phyloP scores from a whole-genome alignment of 1,140 invertebrate species.

The Paramacrobiotus metropolitanus region DNA sequence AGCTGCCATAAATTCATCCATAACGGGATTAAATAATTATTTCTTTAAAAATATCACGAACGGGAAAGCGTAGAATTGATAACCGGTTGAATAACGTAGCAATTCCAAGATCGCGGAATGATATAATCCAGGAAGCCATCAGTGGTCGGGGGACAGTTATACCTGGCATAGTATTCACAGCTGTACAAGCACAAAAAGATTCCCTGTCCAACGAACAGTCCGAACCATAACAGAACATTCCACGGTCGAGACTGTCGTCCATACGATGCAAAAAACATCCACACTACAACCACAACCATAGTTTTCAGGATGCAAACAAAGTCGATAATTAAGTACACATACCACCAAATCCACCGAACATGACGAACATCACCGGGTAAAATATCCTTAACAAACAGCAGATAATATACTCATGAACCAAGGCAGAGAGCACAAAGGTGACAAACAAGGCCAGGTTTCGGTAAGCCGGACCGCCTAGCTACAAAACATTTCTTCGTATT shows the following conservation, averaged over 20 bases:
- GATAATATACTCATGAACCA: slow-evolving; percentile 64
- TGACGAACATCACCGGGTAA: slow-evolving; percentile 53
- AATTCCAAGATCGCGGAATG: slow-evolving; percentile 1
- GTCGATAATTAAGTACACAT: slow-evolving; percentile 4
- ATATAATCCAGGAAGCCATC: neutral
- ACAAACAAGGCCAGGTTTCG: slow-evolving; percentile 23
- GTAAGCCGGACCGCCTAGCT: slow-evolving; percentile 8
- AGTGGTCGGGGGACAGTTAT: slow-evolving; percentile 36
- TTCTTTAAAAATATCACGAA: too few relatives aligned
- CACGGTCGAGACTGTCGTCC: slow-evolving; percentile 26
- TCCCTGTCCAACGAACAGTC: slow-evolving; percentile 47
- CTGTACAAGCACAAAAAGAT: slow-evolving; percentile 47
- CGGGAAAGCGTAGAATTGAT: neutral
- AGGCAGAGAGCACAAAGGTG: slow-evolving; percentile 35
- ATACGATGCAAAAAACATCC: slow-evolving; percentile 28
- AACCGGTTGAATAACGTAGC: slow-evolving; percentile 2
- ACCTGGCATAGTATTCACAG: slow-evolving; percentile 57
- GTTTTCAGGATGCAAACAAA: neutral
- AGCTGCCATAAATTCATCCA: too few relatives aligned
- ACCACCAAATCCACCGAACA: slow-evolving; percentile 24
- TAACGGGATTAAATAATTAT: too few relatives aligned
- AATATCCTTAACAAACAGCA: slow-evolving; percentile 52
- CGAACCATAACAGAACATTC: slow-evolving; percentile 58
- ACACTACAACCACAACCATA: slow-evolving; percentile 25
- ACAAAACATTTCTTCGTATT: neutral